Conservation (phyloP, 37 sponge, comb jelly and placozoan genomes). For the Aphrocallistes beatrix region DNA sequence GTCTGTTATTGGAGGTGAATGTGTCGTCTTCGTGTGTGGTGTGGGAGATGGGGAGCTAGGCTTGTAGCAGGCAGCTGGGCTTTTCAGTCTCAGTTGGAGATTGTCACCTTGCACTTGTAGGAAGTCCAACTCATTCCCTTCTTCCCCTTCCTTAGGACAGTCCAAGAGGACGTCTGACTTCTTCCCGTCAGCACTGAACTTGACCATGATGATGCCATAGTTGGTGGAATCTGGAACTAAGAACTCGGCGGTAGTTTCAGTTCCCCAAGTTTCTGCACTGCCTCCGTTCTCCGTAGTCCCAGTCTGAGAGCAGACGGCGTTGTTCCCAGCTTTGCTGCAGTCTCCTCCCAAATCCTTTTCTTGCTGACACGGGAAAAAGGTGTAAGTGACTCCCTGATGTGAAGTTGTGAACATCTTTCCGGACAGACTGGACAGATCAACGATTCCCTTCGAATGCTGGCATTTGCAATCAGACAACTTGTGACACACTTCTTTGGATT, state of each 20-base stretch:
- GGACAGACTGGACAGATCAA: background rate
- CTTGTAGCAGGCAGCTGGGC: background rate
- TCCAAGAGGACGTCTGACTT: background rate
- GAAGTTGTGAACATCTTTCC: background rate
- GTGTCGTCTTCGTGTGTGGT: too few relatives aligned
- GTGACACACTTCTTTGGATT: background rate
- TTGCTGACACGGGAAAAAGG: background rate
- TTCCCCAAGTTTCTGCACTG: background rate
- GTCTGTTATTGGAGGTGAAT: too few relatives aligned
- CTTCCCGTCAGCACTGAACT: background rate
- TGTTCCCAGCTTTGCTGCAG: background rate
- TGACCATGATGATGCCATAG: background rate
- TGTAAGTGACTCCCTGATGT: background rate
- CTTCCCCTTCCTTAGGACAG: background rate
- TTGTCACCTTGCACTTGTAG: background rate
- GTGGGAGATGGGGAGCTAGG: too few relatives aligned
- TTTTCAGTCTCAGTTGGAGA: background rate
- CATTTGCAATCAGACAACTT: conserved; percentile 8
- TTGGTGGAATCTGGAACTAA: background rate
- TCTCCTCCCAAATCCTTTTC: background rate
- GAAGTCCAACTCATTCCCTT: background rate
- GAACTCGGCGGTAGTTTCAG: background rate
- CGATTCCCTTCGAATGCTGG: conserved; percentile 9
- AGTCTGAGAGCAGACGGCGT: background rate
- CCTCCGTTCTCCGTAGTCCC: too few relatives aligned